phyloP scores from a whole-genome alignment of 92 coral and sea anemone species.

The Scolanthus callimorphus region DNA sequence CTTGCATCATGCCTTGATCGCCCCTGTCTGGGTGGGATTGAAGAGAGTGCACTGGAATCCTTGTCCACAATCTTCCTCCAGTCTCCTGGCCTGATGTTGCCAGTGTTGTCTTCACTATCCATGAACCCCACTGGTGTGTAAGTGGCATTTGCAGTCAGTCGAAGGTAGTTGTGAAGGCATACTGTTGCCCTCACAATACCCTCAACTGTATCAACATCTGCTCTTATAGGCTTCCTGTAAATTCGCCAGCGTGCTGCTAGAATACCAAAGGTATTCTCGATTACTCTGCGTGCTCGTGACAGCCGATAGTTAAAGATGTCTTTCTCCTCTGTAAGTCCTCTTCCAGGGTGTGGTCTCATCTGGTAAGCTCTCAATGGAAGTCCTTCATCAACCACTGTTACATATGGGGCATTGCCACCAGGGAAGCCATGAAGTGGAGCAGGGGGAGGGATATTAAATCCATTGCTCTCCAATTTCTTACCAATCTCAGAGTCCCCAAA shows the following conservation, averaged over 20 bases:
- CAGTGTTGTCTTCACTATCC: conserved; percentile 44
- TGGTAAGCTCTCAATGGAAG: conserved; percentile 43
- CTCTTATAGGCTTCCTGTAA: conserved; percentile 45
- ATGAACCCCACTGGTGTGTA: conserved; percentile 56
- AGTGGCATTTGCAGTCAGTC: conserved; percentile 48
- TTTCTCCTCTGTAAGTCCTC: conserved; percentile 26
- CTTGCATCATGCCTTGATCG: conserved; percentile 40
- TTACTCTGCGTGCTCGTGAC: conserved; percentile 55
- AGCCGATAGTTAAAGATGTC: conserved; percentile 59
- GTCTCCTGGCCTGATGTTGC: conserved; percentile 42
- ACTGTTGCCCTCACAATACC: conserved; percentile 56
- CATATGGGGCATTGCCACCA: conserved; percentile 25
- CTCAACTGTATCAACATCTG: conserved; percentile 64
- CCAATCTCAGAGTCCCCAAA: conserved; percentile 43
- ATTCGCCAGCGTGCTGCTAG: conserved; percentile 65
- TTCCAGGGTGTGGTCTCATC: conserved; percentile 35
- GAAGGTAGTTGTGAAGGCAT: conserved; percentile 61
- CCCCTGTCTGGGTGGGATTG: conserved; percentile 33
- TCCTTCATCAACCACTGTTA: conserved; percentile 46
- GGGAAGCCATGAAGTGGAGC: conserved; percentile 28
- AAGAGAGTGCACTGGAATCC: conserved; percentile 9
- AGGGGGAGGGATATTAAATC: conserved; percentile 26
- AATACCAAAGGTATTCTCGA: conserved; percentile 65
- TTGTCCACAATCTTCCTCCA: conserved; percentile 39
- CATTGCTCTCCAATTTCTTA: conserved; percentile 28